phyloP scores from a whole-genome alignment of 2,113 vertebrate species.

The Tenebrosternarchus preto region DNA sequence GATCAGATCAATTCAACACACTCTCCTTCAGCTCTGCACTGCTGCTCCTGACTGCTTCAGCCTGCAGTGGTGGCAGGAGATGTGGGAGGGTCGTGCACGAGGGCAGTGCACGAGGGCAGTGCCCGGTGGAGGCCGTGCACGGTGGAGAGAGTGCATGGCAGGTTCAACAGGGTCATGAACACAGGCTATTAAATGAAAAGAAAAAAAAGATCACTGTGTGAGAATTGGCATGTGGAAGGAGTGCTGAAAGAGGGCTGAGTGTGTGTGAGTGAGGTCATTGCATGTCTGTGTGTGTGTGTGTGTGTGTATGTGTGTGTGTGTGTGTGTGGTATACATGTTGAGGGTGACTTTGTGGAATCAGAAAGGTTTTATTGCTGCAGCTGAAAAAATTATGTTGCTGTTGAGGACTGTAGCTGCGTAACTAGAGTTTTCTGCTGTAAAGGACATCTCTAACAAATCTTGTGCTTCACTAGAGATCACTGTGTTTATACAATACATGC shows the following conservation, averaged over 20 bases:
- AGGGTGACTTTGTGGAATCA: constrained; percentile 27
- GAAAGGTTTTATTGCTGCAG: constrained; percentile 18
- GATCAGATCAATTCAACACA: constrained; percentile 45
- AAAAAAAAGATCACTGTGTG: background rate
- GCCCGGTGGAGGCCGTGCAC: too few relatives aligned
- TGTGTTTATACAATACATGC: background rate
- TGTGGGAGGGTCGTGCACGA: too few relatives aligned
- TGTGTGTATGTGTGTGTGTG: background rate
- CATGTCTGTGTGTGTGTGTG: background rate
- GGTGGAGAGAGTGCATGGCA: too few relatives aligned
- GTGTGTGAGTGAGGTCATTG: background rate
- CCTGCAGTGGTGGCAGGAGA: background rate
- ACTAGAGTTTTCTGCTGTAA: background rate
- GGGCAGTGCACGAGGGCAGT: background rate
- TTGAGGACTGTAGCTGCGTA: background rate
- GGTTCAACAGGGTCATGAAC: constrained; percentile 19
- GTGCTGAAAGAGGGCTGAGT: background rate
- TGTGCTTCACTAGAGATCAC: too few relatives aligned
- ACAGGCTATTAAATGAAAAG: constrained; percentile 8
- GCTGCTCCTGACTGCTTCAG: background rate
- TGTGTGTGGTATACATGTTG: background rate
- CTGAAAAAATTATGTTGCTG: constrained; percentile 11
- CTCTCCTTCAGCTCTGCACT: background rate
- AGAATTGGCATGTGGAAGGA: background rate
- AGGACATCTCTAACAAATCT: background rate